A percentile compares a stretch with the other conserved stretches of the same genome.
Conservation (phyloP, 2,797 vertebrate species). For the Tamandua tetradactyla region DNA sequence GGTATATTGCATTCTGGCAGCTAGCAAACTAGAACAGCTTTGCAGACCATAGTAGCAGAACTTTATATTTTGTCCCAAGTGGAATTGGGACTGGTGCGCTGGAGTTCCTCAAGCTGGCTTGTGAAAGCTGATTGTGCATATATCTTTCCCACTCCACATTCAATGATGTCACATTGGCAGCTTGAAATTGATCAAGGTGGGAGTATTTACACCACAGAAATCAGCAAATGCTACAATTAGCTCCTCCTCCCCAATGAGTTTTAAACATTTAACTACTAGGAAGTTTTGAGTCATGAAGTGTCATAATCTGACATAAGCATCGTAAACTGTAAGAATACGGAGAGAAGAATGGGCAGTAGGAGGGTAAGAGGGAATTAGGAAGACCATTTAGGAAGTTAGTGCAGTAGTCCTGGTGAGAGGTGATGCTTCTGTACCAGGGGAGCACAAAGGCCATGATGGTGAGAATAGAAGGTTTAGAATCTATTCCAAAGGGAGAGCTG, state of each 20-base stretch:
- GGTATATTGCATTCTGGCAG: too few relatives aligned
- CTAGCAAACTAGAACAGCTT: too few relatives aligned
- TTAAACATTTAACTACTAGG: not conserved
- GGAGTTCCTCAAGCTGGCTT: not conserved
- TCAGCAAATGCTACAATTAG: not conserved
- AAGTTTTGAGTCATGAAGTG: not conserved
- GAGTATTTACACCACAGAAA: not conserved
- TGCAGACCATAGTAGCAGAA: not conserved
- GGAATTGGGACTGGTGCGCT: fast-evolving
- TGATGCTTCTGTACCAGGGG: not conserved
- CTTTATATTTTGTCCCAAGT: not conserved
- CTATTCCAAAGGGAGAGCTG: not conserved
- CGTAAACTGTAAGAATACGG: not conserved
- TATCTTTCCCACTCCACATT: not conserved
- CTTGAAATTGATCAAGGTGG: not conserved
- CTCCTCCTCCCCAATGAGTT: not conserved
- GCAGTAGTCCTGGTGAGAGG: fast-evolving
- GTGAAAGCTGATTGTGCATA: fast-evolving
- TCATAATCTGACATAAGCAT: too few relatives aligned
- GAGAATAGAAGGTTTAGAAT: not conserved
- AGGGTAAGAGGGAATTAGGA: not conserved
- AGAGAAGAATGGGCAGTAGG: not conserved
- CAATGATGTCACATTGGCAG: too few relatives aligned
- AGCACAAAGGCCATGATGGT: fast-evolving
- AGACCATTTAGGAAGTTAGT: not conserved